A percentile compares a stretch with the other conserved stretches of the same genome.
These are phyloP conservation scores for Fragum sueziense DNA, from an alignment of 2,888 invertebrate genomes.

Conservation along the genomic window DNA sequence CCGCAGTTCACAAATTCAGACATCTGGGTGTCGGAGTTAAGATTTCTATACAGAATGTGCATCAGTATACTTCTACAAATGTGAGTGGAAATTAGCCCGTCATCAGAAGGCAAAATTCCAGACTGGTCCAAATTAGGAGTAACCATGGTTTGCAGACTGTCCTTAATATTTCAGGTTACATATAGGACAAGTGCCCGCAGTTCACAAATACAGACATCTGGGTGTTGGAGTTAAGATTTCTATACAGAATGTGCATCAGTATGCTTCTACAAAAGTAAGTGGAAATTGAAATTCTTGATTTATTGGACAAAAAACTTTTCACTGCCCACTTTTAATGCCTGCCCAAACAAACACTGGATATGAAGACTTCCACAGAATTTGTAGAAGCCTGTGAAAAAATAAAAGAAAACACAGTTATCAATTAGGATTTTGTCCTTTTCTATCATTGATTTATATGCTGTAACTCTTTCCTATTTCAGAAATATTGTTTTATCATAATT, in stretches of 20 bases:
- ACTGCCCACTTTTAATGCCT: too few species aligned
- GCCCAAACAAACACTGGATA: too few species aligned
- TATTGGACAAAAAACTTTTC: too few species aligned
- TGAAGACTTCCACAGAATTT: background rate
- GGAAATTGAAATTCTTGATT: too few species aligned
- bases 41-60: constrained; percentile 59
- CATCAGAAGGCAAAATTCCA: background rate
- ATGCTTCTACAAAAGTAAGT: constrained; percentile 47
- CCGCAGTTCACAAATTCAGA: constrained; percentile 48
- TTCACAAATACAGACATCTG: constrained; percentile 45
- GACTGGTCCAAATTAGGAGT: background rate
- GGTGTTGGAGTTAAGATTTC: constrained; percentile 46
- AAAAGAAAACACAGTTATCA: background rate
- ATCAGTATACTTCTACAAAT: constrained; percentile 40
- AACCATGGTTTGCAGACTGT: too few species aligned
- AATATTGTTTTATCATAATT: too few species aligned
- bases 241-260: constrained; percentile 58
- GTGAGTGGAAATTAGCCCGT: constrained; percentile 25
- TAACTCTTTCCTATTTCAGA: too few species aligned
- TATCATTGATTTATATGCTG: too few species aligned
- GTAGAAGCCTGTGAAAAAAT: background rate
- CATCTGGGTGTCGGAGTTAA: constrained; percentile 43
- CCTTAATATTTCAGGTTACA: constrained; percentile 53
- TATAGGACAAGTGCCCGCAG: constrained; percentile 50
- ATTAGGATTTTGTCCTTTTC: background rate